Evolutionary conservation across 2,888 invertebrate species (phyloP), one percentile per base, ranked within the genome.

Genomic region (Linnaemya vulpina): DNA sequence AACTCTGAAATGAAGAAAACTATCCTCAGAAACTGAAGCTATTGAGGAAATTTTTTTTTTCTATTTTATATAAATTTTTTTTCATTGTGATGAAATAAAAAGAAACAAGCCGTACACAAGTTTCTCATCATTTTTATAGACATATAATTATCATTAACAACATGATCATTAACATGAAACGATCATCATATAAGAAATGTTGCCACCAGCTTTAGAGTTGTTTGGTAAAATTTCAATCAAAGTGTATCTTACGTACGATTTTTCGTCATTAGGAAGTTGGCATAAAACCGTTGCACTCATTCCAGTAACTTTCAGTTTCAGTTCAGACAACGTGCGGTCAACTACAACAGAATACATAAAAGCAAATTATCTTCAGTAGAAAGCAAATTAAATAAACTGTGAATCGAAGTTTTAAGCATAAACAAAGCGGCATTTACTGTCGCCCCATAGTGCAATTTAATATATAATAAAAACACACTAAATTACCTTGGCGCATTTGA

Each of bases 281-380:
- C 91, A 91, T 91, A 91, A 91, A 91, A 91, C 89, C 88, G 87
- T 90, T 89, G 91, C 87, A 88, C 87, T 88, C 88, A 88, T 87
- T 88, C 89, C 87, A 86, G 86, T 89, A 89, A 90, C 90, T 91
- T 91, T 91, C 91, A 91, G 91, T 91, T 91, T 91, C 90, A 87
- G 30, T 89, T 88, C 80, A 86, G 88, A 87, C 91, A 87, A 88
- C 91, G 89, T 88, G 86, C 85, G 82, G 78, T 71, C 58, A 82
- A 85, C 85, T 78, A 76, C 74, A 82, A 73, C 80, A 51, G 22
- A 53, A 53, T 25, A 49, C n/a, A 65, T 30, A 51, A 74, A 58
- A 71, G 3, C 43, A 49, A 74, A 58, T 13, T 71, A 10, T 65
- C 49, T 49, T 17, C 25, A 62, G 49, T 11, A 60, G 43, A 51